Evolutionary conservation across 1,140 invertebrate genomes (phyloP).

Genomic region (Caenorhabditis latens): DNA sequence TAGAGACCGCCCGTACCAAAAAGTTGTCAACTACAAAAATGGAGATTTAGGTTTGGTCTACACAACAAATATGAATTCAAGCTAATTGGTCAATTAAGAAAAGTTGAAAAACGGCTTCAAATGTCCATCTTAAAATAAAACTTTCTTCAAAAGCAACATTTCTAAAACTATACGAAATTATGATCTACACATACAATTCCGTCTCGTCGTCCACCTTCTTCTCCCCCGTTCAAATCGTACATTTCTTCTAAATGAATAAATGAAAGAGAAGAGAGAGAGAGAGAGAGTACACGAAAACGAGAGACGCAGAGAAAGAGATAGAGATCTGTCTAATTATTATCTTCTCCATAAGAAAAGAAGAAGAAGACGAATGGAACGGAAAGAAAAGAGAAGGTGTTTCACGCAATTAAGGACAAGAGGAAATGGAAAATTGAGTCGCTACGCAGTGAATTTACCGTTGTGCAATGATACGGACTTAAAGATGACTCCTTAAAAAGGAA

Average conservation of each 20-base stretch:
- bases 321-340: slow-evolving; percentile 35
- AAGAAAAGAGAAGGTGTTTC: background rate
- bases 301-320: slow-evolving; percentile 11
- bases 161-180: slow-evolving; percentile 4
- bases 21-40: no score
- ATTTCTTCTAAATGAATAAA: slow-evolving; percentile 6
- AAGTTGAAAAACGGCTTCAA: no score
- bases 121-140: no score
- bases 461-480: no score
- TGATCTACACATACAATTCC: background rate
- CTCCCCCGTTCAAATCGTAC: background rate
- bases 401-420: background rate
- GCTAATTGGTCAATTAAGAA: no score
- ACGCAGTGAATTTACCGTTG: no score
- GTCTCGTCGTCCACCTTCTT: background rate
- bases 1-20: no score
- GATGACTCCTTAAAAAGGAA: no score
- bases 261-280: background rate
- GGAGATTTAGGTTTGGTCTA: no score
- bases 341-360: background rate
- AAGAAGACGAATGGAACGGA: background rate
- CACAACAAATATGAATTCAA: no score
- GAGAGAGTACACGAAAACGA: background rate
- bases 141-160: no score
- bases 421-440: no score